phyloP scores from a whole-genome alignment of 2,113 vertebrate species.

The Mobula birostris region DNA sequence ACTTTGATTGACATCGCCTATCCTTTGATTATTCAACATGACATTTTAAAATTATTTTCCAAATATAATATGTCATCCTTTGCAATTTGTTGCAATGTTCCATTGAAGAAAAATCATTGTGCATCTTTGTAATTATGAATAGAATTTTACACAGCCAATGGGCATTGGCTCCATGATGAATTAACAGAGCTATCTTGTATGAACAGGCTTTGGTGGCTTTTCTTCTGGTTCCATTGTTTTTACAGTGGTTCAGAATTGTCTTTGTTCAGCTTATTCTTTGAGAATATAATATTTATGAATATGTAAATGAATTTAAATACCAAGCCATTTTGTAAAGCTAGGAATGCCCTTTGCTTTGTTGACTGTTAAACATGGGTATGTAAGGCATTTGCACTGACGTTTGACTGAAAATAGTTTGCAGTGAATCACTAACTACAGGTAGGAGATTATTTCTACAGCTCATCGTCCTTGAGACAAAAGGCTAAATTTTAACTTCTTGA shows the following conservation, averaged over 20 bases:
- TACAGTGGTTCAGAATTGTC: neutral
- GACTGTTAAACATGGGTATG: neutral
- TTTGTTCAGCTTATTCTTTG: neutral
- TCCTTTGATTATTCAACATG: neutral
- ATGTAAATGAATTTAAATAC: neutral
- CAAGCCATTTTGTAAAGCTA: neutral
- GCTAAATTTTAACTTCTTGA: no score
- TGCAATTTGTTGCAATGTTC: neutral
- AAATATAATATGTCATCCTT: neutral
- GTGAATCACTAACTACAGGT: neutral
- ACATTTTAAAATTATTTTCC: neutral
- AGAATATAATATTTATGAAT: neutral
- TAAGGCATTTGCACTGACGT: neutral
- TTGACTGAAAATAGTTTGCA: neutral
- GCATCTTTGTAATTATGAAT: neutral
- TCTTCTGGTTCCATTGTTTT: neutral
- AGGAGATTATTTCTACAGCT: neutral
- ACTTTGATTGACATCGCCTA: neutral
- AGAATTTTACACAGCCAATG: neutral
- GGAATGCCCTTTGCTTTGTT: neutral
- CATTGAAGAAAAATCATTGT: neutral
- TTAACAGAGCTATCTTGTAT: neutral
- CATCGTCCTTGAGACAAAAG: neutral
- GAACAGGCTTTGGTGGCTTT: neutral
- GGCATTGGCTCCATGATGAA: neutral